These are phyloP conservation scores for Papilio aristodemus DNA, from an alignment of 1,140 invertebrate genomes.

Conservation along the genomic window DNA sequence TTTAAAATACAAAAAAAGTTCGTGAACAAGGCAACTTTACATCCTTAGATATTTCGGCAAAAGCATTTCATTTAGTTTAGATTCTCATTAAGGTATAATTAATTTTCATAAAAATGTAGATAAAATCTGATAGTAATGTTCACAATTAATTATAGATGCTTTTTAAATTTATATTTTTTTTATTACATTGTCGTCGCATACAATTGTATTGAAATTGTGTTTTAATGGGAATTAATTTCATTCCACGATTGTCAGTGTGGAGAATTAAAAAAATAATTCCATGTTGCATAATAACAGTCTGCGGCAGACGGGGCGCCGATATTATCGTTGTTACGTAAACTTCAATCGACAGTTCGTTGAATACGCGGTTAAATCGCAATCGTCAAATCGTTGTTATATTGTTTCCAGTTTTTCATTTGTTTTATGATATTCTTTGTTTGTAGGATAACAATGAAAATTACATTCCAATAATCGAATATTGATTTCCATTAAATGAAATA, in stretches of 20 bases:
- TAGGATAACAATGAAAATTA: background rate
- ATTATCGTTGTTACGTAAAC: slow-evolving; percentile 32
- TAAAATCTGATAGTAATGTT: no score
- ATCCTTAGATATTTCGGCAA: no score
- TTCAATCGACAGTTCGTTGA: slow-evolving; percentile 31
- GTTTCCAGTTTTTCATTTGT: slow-evolving; percentile 16
- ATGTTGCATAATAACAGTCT: slow-evolving; percentile 22
- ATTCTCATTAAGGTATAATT: no score
- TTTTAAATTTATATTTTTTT: background rate
- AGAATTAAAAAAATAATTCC: slow-evolving; percentile 21
- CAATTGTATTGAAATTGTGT: background rate
- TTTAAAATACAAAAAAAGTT: no score
- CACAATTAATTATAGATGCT: no score
- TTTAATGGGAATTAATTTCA: slow-evolving; percentile 19
- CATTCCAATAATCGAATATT: background rate
- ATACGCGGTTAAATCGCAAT: slow-evolving; percentile 25
- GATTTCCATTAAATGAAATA: no score
- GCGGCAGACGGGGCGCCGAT: slow-evolving; percentile 10
- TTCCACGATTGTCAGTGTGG: slow-evolving; percentile 7
- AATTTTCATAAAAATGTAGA: no score
- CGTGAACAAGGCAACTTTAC: no score
- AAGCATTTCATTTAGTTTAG: no score
- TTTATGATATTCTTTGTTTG: slow-evolving; percentile 21
- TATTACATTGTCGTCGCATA: background rate
- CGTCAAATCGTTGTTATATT: slow-evolving; percentile 21